These are phyloP conservation scores for Mellilla xanthometata DNA, from an alignment of 2,888 invertebrate species.

Conservation along the genomic window DNA sequence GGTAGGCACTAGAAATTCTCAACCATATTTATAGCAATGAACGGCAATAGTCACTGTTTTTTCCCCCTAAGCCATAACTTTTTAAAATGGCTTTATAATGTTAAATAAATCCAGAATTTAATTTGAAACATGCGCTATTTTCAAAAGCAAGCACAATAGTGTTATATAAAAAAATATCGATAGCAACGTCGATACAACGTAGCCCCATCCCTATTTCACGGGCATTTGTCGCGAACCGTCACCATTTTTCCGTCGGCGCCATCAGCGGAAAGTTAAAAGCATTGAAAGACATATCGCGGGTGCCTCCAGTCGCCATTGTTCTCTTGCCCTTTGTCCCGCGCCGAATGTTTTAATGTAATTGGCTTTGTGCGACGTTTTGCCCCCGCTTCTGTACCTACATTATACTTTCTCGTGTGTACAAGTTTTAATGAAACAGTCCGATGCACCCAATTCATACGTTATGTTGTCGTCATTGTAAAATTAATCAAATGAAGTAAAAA, in stretches of 20 bases:
- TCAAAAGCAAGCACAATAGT: no score
- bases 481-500: constrained; percentile 3
- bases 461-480: constrained; percentile 9
- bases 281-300: constrained; percentile 82
- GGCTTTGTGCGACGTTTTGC: constrained; percentile 77
- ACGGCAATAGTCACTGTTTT: no score
- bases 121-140: no score
- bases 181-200: no score
- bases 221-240: constrained; percentile 78
- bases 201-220: constrained; percentile 59
- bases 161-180: no score
- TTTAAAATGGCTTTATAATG: no score
- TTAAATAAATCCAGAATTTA: no score
- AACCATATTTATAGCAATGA: no score
- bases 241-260: constrained; percentile 76
- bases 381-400: no score
- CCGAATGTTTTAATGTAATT: constrained; percentile 83
- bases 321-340: constrained; percentile 75
- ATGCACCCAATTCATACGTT: no score
- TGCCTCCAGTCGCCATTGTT: constrained; percentile 75
- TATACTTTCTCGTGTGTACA: constrained; percentile 43
- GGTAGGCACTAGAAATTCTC: no score
- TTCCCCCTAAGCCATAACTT: no score
- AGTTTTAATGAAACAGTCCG: constrained; percentile 41
- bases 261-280: constrained; percentile 82